Evolutionary conservation across 92 coral and sea anemone genomes (phyloP), one percentile per base, ranked within the genome.

Genomic region (Umimayanthus chanpuru): DNA sequence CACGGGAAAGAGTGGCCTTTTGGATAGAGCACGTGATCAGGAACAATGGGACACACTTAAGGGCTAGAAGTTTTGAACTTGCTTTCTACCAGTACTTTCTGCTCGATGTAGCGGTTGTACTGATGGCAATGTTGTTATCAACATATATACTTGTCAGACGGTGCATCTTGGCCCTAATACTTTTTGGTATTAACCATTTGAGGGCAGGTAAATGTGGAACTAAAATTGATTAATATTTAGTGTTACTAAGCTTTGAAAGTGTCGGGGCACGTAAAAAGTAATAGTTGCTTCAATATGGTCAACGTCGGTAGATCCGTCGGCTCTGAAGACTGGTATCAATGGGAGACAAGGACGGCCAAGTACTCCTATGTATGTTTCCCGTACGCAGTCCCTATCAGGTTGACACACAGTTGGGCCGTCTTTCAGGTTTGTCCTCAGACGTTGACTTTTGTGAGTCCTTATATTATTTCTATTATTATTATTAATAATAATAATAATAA

Each of bases 11-110:
- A 70, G 53, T 72, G 10, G 9, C 18, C 44, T 83, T 83, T 83
- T 83, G 87, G 87, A 44, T 83, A 3, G 87, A 83, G 78, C 87
- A 83, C 66, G 87, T 83, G 78, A 83, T 83, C 65, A 83, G 78
- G 74, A 44, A 83, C 78, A 44, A 83, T 70, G 78, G 87, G 41
- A 83, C 77, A 18, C 32, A 83, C 39, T 36, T 83, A 32, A 83
- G 77, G 77, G 87, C 87, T 25, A 41, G 66, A 47, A 70, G 87
- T 18, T 70, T 83, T 20, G 66, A 83, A 4, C 87, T 83, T 68
- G n/a, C 87, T 70, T 83, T 44, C 65, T 44, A 65, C 64, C 87
- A 83, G 26, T 83, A 83, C 78, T 83, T 83, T 68, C 77, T 83
- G 39, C 53, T 83, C 40, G 87, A 83, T 28, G 78, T 83, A 4